Evolutionary conservation across 37 sponge, comb jelly and placozoan species (phyloP), one percentile per base, ranked within the genome.

Genomic region (Aplysina aerophoba): DNA sequence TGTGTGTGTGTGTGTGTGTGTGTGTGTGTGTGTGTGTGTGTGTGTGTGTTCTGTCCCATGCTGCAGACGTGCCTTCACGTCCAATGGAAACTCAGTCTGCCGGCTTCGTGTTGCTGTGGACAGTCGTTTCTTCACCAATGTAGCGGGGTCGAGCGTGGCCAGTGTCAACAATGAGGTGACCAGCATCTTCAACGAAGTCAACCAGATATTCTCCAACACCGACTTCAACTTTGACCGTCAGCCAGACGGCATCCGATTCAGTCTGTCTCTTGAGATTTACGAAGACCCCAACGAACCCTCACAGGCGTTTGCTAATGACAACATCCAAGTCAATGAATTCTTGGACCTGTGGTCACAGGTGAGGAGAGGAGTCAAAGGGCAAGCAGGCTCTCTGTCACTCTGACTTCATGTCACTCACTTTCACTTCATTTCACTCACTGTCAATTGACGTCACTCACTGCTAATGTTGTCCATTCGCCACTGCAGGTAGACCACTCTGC

Each of bases 401-500:
- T n/a, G 35, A 72, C 20, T 72, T 72, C 25, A 11, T 75, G 25
- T 31, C 55, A 40, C 36, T 40, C 30, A 40, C 55, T 31, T 58
- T 38, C 30, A 75, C 79, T 25, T 27, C 55, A 25, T 75, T 4
- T 50, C 25, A 40, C 24, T 50, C 25, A 40, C 24, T 30, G 65
- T 8, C 3, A 63, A 8, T 63, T 63, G 25, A 63, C 65, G 11
- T 8, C 5, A 28, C 3, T 63, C 25, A 27, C 24, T n/a, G 0
- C 13, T 6, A 33, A 0, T 35, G 58, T 86, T 53, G 65, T 84
- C 13, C 84, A 75, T 50, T 17, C 16, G 14, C 86, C 57, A 30
- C 59, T 79, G 12, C 77, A 84, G 84, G 40, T 79, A 35, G 50
- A 92, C 55, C 89, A 92, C 60, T 58, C 61, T 65, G 38, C 8